Percentiles rank a stretch among this genome's conserved stretches.
Evolutionary conservation across 2,888 invertebrate species (phyloP).

Genomic region (Tenthredo distinguenda): DNA sequence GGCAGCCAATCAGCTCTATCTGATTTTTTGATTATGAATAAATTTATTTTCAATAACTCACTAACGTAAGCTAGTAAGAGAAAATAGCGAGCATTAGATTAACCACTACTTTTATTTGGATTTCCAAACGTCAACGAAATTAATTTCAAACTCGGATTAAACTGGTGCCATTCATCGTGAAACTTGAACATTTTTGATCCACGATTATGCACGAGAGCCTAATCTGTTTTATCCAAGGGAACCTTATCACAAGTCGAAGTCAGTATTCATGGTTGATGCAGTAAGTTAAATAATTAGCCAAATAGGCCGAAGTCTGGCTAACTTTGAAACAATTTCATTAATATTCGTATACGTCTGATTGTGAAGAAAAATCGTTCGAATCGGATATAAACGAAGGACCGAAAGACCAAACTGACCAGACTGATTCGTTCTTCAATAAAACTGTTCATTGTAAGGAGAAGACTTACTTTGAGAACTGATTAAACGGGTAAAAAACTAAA

Average conservation of each 20-base stretch:
- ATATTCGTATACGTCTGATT: not conserved
- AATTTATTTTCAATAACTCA: constrained; percentile 13
- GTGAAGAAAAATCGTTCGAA: not conserved
- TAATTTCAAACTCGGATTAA: not conserved
- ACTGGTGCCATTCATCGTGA: not conserved
- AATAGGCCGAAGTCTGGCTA: not conserved
- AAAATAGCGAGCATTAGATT: constrained; percentile 2
- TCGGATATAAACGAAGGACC: constrained; percentile 41
- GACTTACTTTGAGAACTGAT: constrained; percentile 38
- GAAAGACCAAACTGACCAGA: constrained; percentile 42
- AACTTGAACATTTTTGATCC: not conserved
- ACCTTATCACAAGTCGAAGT: not conserved
- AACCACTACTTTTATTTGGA: constrained; percentile 4
- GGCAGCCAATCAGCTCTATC: constrained; percentile 48
- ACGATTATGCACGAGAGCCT: not conserved
- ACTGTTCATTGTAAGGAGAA: not conserved
- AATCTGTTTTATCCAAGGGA: not conserved
- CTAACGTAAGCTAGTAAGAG: constrained; percentile 15
- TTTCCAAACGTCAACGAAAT: not conserved
- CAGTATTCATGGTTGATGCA: not conserved
- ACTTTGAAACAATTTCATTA: not conserved
- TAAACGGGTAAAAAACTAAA: constrained; percentile 64
- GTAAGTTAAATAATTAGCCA: not conserved
- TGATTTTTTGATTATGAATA: not conserved
- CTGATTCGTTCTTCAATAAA: constrained; percentile 26